Percentiles rank a stretch among this genome's conserved stretches.
Evolutionary conservation across 2,113 vertebrate species (phyloP).

Genomic region (Scatophagus argus): DNA sequence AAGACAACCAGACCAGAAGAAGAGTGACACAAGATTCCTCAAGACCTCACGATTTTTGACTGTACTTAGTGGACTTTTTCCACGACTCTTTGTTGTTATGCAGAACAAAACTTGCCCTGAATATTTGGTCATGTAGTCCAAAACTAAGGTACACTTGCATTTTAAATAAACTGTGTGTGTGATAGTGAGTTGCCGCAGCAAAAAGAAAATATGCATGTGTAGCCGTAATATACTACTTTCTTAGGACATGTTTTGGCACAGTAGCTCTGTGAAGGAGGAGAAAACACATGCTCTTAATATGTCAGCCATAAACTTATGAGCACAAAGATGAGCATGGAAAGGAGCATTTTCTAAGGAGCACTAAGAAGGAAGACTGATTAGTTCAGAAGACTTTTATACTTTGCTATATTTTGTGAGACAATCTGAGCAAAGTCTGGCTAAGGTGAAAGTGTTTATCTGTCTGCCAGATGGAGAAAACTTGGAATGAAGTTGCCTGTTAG

Average conservation of each 20-base stretch:
- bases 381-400: neutral
- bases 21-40: neutral
- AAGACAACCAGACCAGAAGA: neutral
- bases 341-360: neutral
- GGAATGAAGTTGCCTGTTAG: slow-evolving; percentile 35
- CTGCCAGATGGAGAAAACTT: slow-evolving; percentile 41
- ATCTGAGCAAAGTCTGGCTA: slow-evolving; percentile 14
- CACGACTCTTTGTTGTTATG: too few relatives aligned
- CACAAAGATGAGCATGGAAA: neutral
- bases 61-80: neutral
- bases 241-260: neutral
- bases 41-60: neutral
- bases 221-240: neutral
- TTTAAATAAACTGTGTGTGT: neutral
- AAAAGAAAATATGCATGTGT: too few relatives aligned
- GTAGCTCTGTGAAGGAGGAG: neutral
- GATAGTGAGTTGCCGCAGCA: neutral
- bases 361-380: neutral
- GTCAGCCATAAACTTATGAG: neutral
- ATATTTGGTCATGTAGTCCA: neutral
- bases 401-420: slow-evolving; percentile 3
- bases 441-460: slow-evolving; percentile 13
- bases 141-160: neutral
- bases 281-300: neutral
- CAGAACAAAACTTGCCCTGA: neutral